Percentiles rank a stretch among this genome's conserved stretches.
Evolutionary conservation across 2,797 vertebrate genomes (phyloP).

Genomic region (Danio choprae): DNA sequence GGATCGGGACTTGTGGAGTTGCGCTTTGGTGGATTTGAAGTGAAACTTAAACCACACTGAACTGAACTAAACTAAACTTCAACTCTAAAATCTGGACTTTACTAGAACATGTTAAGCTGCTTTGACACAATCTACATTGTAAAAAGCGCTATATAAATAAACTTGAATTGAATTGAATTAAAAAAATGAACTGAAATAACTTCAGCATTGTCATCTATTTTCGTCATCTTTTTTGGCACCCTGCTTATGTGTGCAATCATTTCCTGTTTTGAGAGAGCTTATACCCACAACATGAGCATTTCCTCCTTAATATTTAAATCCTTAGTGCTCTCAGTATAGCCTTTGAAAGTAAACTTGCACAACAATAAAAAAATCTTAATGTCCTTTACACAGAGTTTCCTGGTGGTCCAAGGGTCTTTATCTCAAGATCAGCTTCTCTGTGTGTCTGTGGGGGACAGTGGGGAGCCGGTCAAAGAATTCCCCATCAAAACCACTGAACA

Average conservation of each 20-base stretch:
- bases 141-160: no score
- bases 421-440: constrained; percentile 73
- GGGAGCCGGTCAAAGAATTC: constrained; percentile 68
- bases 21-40: no score
- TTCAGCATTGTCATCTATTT: constrained; percentile 17
- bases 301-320: neutral
- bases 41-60: no score
- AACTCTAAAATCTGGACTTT: no score
- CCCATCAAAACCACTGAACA: constrained; percentile 63
- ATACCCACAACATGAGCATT: constrained; percentile 5
- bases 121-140: no score
- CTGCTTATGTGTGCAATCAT: constrained; percentile 51
- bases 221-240: constrained; percentile 27
- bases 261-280: constrained; percentile 68
- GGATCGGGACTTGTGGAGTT: no score
- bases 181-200: neutral
- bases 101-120: no score
- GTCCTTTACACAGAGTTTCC: constrained; percentile 76
- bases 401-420: constrained; percentile 71
- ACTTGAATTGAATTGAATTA: no score
- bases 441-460: constrained; percentile 70
- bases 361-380: neutral
- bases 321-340: no score
- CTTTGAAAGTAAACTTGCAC: neutral
- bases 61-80: no score